Base-by-base conservation (phyloP, 2,113 vertebrate species). In the Acinonyx jubatus region DNA sequence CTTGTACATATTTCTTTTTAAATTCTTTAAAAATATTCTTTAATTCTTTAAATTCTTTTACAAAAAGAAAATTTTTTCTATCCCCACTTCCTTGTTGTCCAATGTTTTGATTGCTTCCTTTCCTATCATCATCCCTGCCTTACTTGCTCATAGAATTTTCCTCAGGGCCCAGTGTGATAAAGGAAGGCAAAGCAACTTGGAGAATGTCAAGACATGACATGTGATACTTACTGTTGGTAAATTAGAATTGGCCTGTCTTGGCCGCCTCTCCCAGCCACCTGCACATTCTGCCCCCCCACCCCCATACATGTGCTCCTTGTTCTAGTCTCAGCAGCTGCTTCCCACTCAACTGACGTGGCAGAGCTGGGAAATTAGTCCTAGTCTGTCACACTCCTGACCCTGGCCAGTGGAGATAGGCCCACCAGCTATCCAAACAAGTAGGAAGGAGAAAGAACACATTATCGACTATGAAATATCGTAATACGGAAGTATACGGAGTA, bases 271-370 rank as follows among this genome's bases (percentile, higher is more conserved):
- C 57, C 81, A 84, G 92, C 65, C 65, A 93, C 79, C 48, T 81
- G 48, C 27, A 8, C 41, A 36, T 29, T n/a, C 27, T 38, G 48
- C 9, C 19, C 1, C 4, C 48, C 19, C 73, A 18, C 25, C 15
- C 13, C 14, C 25, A 52, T 15, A 79, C 68, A 73, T 23, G 41
- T 66, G 36, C 36, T 82, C 91, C 82, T 87, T 92, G 33, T 79
- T 92, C 91, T 91, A 12, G 2, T 88, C 96, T 81, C 57, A 81
- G 82, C 90, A 95, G 86, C 65, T 95, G 92, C 50, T 93, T 92
- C 89, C 84, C 96, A 93, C 45, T 82, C 91, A 90, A 82, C 14
- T 86, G 74, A 79, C 73, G 15, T 90, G 52, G 94, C n/a, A 93
- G 52, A 94, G 65, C 45, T 76, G 76, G 27, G 36, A 48, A 83